A percentile compares a stretch with the other conserved stretches of the same genome.
Conservation (phyloP, 2,888 invertebrate genomes). For the Eupithecia tripunctaria region DNA sequence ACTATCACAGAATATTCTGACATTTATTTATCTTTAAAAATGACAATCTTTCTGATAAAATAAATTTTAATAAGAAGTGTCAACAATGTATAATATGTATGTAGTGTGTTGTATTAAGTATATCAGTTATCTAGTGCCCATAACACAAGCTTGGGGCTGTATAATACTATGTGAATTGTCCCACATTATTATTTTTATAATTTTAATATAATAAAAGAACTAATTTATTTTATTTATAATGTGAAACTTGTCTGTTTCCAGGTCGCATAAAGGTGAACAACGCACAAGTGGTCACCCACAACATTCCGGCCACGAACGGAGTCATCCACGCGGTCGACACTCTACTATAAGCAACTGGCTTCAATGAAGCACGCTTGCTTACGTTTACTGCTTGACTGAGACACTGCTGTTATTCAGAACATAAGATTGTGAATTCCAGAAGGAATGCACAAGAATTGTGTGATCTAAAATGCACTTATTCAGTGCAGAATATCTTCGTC, state of each 20-base stretch:
- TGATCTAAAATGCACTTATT: neutral
- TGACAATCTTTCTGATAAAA: neutral
- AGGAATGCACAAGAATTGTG: neutral
- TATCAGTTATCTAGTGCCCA: too few relatives aligned
- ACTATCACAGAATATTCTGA: too few relatives aligned
- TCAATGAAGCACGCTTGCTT: slow-evolving; percentile 64
- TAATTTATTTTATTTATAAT: too few relatives aligned
- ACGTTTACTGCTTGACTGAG: slow-evolving; percentile 37
- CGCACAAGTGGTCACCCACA: slow-evolving; percentile 91
- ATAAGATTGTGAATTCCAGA: neutral
- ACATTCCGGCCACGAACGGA: slow-evolving; percentile 94
- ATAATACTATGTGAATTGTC: too few relatives aligned
- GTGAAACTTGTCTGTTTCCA: slow-evolving; percentile 56
- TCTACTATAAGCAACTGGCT: slow-evolving; percentile 70
- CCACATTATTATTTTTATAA: too few relatives aligned
- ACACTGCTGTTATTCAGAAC: neutral
- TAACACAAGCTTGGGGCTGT: too few relatives aligned
- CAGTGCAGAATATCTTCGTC: neutral
- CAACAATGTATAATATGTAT: too few relatives aligned
- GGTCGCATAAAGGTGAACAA: slow-evolving; percentile 94
- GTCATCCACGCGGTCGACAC: slow-evolving; percentile 93
- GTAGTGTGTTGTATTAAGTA: too few relatives aligned
- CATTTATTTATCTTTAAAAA: neutral
- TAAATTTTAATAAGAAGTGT: too few relatives aligned
- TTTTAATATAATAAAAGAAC: too few relatives aligned